Conservation (phyloP, 2,888 invertebrate species). For the Charanyca ferruginea region DNA sequence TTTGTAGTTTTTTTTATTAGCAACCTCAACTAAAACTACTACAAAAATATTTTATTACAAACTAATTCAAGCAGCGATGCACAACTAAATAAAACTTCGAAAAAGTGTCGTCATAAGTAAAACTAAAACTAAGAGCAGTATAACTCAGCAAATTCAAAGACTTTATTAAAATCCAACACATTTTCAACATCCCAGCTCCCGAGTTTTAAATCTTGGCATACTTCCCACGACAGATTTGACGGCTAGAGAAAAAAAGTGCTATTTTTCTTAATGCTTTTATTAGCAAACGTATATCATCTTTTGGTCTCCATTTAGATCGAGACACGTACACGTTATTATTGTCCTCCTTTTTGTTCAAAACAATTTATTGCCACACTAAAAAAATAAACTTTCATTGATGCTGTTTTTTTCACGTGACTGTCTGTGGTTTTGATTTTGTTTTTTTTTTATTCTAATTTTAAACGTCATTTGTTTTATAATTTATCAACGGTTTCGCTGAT, state of each 20-base stretch:
- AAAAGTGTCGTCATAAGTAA: background rate
- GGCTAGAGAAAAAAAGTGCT: conserved; percentile 64
- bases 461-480: conserved; percentile 43
- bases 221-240: conserved; percentile 66
- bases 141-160: conserved; percentile 15
- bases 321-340: conserved; percentile 60
- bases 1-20: too few relatives aligned
- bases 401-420: background rate
- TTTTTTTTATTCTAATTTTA: conserved; percentile 33
- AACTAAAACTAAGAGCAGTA: background rate
- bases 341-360: conserved; percentile 40
- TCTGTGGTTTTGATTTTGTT: conserved; percentile 17
- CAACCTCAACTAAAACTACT: too few relatives aligned
- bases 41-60: too few relatives aligned
- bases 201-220: conserved; percentile 67
- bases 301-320: conserved; percentile 56
- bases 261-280: conserved; percentile 75
- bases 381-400: conserved; percentile 35
- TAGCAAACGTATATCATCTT: conserved; percentile 72
- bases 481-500: conserved; percentile 38
- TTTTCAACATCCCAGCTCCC: conserved; percentile 48
- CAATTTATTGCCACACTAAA: conserved; percentile 50
- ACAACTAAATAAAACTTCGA: background rate
- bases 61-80: background rate
- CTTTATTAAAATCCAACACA: conserved; percentile 22